These are phyloP conservation scores for Clarias batrachus DNA, from an alignment of 2,113 vertebrate genomes.

Conservation along the genomic window DNA sequence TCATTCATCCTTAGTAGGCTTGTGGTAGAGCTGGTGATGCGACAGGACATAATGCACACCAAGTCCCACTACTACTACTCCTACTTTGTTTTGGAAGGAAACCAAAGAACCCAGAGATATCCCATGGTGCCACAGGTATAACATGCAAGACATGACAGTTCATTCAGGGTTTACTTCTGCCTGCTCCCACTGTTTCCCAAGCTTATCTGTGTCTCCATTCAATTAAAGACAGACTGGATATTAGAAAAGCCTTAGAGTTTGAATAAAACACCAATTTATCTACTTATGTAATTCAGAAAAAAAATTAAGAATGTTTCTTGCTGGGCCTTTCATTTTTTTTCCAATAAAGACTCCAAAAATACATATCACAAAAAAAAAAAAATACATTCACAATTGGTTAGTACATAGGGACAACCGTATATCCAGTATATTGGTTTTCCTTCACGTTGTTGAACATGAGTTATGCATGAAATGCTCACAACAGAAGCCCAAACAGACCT, in stretches of 20 bases:
- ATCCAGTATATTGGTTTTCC: neutral
- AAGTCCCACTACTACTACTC: too few species aligned
- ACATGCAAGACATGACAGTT: neutral
- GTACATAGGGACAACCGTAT: too few species aligned
- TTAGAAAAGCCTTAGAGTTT: neutral
- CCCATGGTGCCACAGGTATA: neutral
- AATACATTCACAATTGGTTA: too few species aligned
- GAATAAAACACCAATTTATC: neutral
- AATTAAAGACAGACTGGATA: neutral
- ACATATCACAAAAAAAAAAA: too few species aligned
- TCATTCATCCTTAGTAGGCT: too few species aligned
- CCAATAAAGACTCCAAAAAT: too few species aligned
- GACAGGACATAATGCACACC: neutral
- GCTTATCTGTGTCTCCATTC: neutral
- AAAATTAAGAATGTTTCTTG: neutral
- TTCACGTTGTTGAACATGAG: neutral
- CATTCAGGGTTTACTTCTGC: neutral
- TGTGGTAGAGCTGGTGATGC: neutral
- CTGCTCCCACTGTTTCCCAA: neutral
- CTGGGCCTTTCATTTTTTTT: too few species aligned
- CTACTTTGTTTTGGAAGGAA: neutral
- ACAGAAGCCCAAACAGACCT: slow-evolving; percentile 49
- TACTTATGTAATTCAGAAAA: neutral
- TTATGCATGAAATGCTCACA: slow-evolving; percentile 14
- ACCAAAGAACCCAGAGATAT: neutral